Percentiles rank a stretch among this genome's conserved stretches.
Conservation (phyloP, 1,140 invertebrate genomes). For the Coenobita brevimanus region DNA sequence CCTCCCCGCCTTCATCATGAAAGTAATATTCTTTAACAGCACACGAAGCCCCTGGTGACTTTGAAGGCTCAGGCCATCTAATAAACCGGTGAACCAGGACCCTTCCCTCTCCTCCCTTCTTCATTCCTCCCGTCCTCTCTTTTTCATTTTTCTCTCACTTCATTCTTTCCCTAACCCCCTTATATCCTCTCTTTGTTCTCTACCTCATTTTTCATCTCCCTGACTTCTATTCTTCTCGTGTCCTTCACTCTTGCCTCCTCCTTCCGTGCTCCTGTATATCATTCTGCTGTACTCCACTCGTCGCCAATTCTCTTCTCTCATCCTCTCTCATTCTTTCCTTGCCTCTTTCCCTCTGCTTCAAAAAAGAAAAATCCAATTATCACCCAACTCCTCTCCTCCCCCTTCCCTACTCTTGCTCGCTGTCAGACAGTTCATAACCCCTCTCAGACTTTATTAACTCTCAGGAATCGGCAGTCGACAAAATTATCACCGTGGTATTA, state of each 20-base stretch:
- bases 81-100: constrained; percentile 34
- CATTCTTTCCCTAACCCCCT: too few species aligned
- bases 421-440: constrained; percentile 9
- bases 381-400: not conserved
- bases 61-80: constrained; percentile 49
- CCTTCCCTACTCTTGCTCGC: not conserved
- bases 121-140: not conserved
- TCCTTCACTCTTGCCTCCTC: too few species aligned
- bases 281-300: too few species aligned
- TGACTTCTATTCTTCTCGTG: too few species aligned
- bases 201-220: too few species aligned
- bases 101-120: not conserved
- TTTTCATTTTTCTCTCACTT: too few species aligned
- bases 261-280: too few species aligned
- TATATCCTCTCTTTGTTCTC: too few species aligned
- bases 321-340: not conserved
- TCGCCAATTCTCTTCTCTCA: not conserved
- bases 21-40: constrained; percentile 52
- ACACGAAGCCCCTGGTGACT: constrained; percentile 40
- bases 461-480: not conserved
- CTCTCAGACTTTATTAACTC: constrained; percentile 17
- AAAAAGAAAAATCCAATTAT: constrained; percentile 31
- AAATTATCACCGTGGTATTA: constrained; percentile 1
- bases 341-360: constrained; percentile 5
- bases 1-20: constrained; percentile 34